Base-by-base conservation (phyloP, 1,140 invertebrate species). In the Platorchestia sp. region DNA sequence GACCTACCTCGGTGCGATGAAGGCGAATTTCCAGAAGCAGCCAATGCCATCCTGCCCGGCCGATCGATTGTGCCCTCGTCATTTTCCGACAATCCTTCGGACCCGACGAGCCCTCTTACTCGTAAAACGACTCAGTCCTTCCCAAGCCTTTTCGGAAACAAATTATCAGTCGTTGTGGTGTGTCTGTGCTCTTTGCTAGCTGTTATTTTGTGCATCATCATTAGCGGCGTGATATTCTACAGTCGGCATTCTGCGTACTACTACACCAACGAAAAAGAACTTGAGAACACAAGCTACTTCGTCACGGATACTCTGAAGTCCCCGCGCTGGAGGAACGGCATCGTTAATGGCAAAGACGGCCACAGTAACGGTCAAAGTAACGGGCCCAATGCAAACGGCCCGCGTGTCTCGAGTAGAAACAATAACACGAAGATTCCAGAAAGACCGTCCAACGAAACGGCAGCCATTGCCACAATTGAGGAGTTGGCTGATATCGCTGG, bases 241-340 rank as follows among this genome's bases (percentile, higher is more conserved):
- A 97, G 97, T 59, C 97, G 98, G 45, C 98, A 98, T 96, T 97
- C 98, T 0, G 98, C 98, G 19, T 98, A 98, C 45, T 98, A 98
- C 97, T 98, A 98, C 97, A 98, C 98, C 0, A 97, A 98, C 96
- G 98, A 98, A 97, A 98, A 98, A 96, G 98, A 98, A 96, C 97
- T 97, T 47, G 97, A 97, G 51, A 96, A 96, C 27, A 95, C 95
- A 7, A 95, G 96, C 53, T 96, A 96, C 22, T 87, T 96, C 43
- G 96, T 96, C 90, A 89, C 43, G 6, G 91, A 93, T 22, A 93
- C 45, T 95, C 10, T 95, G 95, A 90, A 96, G 96, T 95, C 96
- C 95, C 89, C 96, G 95, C 86, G 95, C 96, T 95, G 96, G 95
- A 90, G 86, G n/a, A 95, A 45, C 44, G 43, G 47, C 86, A 45